Base-by-base conservation (phyloP, 2,888 invertebrate genomes). In the Sarcophaga caerulescens region DNA sequence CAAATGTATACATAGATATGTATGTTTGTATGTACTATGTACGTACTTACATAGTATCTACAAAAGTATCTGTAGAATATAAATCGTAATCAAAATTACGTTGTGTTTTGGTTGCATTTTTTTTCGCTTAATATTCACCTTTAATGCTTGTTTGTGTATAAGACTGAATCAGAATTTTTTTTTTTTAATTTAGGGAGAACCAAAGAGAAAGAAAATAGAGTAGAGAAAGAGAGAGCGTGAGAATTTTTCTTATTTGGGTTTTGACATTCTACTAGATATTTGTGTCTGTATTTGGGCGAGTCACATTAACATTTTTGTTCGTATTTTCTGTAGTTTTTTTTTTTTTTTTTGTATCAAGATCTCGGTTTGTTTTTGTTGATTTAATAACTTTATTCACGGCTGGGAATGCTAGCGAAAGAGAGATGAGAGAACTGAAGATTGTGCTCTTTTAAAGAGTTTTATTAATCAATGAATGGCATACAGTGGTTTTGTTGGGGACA, bases 251-350 rank as follows among this genome's bases (percentile, higher is more conserved):
- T 45, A 25, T 69, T 78, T 21, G 47, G 8, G 21, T 65, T 59
- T 60, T 80, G 66, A 78, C 62, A 68, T 84, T 84, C 62, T 78
- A 68, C 35, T 35, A 63, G 25, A 69, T 81, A 77, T 65, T 12
- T 52, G 17, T 12, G 17, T 52, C 25, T 35, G 44, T 73, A 73
- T 81, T 85, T 86, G 86, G 84, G 86, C 84, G 86, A 84, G 86
- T 84, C 86, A 80, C 80, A 86, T 85, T 66, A 66, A 79, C 81
- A 62, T 73, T 23, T 62, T 59, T 59, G 79, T 81, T 12, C 5
- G 17, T 52, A 52, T 52, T 52, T 52, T 52, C 2, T 8, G 35
- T 6, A 6, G 6, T 35, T 35, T 35, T 35, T 35, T 35, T 35
- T 25, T 25, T 4, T 35, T 35, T 35, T 35, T 35, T 35, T 35